phyloP scores from a whole-genome alignment of 2,888 invertebrate species.

The Phoronis australis region DNA sequence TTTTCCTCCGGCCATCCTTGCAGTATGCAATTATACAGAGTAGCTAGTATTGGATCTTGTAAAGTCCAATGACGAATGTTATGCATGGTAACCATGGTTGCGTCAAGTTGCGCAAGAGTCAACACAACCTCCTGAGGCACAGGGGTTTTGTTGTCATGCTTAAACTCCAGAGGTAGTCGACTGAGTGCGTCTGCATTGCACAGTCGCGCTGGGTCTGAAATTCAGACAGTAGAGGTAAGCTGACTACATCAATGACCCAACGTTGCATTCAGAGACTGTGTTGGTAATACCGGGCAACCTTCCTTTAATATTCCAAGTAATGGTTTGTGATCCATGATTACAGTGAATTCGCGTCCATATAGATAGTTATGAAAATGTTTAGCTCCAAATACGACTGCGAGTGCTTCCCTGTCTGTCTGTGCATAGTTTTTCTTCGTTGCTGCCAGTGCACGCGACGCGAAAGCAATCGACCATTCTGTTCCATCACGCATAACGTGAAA shows the following conservation, averaged over 20 bases:
- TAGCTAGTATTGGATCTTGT: slow-evolving; percentile 8
- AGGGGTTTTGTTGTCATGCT: no score
- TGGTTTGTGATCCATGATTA: slow-evolving; percentile 19
- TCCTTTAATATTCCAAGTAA: no score
- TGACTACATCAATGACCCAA: no score
- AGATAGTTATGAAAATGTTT: slow-evolving; percentile 9
- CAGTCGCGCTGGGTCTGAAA: no score
- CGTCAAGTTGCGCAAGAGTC: no score
- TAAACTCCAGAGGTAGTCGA: slow-evolving; percentile 8
- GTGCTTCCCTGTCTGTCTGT: slow-evolving; percentile 18
- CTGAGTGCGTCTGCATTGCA: slow-evolving; percentile 15
- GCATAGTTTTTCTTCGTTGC: slow-evolving; percentile 19
- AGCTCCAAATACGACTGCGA: slow-evolving; percentile 5
- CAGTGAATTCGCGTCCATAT: slow-evolving; percentile 9
- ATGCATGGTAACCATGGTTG: slow-evolving; percentile 3
- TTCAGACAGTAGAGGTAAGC: no score
- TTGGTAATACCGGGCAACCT: no score
- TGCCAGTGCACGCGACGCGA: slow-evolving; percentile 19
- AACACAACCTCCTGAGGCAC: no score
- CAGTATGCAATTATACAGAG: slow-evolving; percentile 3
- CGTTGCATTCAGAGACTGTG: no score
- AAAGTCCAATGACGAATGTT: slow-evolving; percentile 3
- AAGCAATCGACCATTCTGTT: slow-evolving; percentile 19
- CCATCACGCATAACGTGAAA: slow-evolving; percentile 15
- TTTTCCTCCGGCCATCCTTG: not conserved